Evolutionary conservation across 2,888 invertebrate genomes (phyloP), one percentile per base, ranked within the genome.

Genomic region (Troilus luridus): DNA sequence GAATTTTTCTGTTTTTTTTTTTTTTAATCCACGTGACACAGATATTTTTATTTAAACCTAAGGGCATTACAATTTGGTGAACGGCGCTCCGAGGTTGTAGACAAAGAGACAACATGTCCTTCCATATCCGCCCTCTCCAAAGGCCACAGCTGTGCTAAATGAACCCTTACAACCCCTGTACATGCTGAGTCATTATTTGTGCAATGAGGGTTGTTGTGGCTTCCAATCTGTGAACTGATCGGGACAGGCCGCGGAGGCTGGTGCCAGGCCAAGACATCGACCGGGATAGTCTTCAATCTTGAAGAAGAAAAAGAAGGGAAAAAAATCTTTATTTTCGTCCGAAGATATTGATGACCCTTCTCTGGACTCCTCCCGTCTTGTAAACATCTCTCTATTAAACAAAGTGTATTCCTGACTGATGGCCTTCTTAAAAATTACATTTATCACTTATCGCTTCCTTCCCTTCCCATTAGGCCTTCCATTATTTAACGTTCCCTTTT

Each of bases 351-450:
- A 85, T 85, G 85, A 85, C 56, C 85, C 11, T 21, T 81, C 54
- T n/a, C 54, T 56, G 14, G 85, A 85, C 85, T 85, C 56, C 85
- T 56, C 56, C 85, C 85, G n/a, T 85, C 85, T 85, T 58, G 85
- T 85, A 85, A 85, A 85, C 85, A 85, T 85, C 56, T 85, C 85
- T 85, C 85, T 85, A 85, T 85, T 85, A 85, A 85, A 56, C 41
- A 56, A 85, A 85, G 85, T 85, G 85, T 85, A 56, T 58, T 56
- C 85, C 85, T 85, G 85, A 85, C 56, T 85, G 85, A 85, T 85
- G 54, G 56, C n/a, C 54, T 85, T 85, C 85, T 56, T 85, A 85
- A 85, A 85, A 56, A 85, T 85, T 58, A 85, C 85, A 85, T 85
- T 85, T 85, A 85, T 85, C 85, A 85, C 56, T 85, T 85, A 85